phyloP scores from a whole-genome alignment of 2,797 vertebrate species.

The Lagodon rhomboides region DNA sequence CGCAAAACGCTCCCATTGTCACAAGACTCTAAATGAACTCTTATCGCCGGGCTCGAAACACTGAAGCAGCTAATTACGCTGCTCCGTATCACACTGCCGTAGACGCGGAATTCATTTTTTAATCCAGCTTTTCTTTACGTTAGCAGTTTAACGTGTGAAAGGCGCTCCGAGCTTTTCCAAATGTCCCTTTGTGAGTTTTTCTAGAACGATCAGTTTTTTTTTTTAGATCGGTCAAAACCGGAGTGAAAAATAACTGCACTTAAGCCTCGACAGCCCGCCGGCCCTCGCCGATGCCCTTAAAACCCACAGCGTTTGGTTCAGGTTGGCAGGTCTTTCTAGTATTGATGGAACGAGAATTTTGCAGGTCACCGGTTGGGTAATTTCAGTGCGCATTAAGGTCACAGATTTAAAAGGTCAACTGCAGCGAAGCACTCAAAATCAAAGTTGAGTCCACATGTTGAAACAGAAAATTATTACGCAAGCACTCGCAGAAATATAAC shows the following conservation, averaged over 20 bases:
- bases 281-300: constrained; percentile 3
- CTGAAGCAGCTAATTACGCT: constrained; percentile 21
- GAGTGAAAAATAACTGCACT: constrained; percentile 20
- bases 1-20: constrained; percentile 10
- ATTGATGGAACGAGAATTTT: constrained; percentile 14
- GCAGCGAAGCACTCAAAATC: constrained; percentile 25
- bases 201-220: neutral
- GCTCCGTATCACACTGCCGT: neutral
- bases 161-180: neutral
- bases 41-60: constrained; percentile 20
- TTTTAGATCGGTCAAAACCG: constrained; percentile 6
- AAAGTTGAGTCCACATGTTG: neutral
- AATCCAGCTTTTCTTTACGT: neutral
- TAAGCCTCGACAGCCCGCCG: constrained; percentile 16
- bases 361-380: constrained; percentile 6
- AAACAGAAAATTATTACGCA: constrained; percentile 20
- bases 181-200: constrained; percentile 8
- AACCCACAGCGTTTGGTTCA: constrained; percentile 30
- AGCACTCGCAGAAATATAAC: neutral
- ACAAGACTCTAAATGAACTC: constrained; percentile 25
- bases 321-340: constrained; percentile 17
- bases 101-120: neutral
- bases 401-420: constrained; percentile 43
- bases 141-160: constrained; percentile 1
- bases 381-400: constrained; percentile 33